Percentiles rank a stretch among this genome's conserved stretches.
Conservation (phyloP, 2,113 vertebrate genomes). For the Trogon melanurus region DNA sequence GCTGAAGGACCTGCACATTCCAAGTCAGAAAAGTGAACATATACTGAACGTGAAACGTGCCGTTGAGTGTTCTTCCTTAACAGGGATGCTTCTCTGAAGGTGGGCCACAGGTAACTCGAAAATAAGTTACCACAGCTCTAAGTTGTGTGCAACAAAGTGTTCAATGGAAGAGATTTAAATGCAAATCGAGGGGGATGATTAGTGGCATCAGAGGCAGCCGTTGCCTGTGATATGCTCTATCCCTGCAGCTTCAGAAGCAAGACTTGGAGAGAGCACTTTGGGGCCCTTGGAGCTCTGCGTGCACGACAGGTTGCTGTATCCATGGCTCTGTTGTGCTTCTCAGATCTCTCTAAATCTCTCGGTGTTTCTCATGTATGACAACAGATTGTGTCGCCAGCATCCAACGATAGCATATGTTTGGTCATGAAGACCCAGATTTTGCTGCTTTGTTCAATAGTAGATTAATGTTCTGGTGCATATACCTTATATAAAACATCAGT, state of each 20-base stretch:
- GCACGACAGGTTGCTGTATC: neutral
- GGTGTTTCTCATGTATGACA: neutral
- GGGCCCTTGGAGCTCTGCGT: neutral
- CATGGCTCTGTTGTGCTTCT: neutral
- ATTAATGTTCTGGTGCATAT: conserved; percentile 1
- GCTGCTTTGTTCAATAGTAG: neutral
- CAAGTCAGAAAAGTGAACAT: neutral
- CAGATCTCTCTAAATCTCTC: neutral
- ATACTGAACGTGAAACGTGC: neutral
- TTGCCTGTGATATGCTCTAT: neutral
- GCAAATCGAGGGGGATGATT: neutral
- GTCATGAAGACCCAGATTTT: neutral
- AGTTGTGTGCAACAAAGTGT: accelerated
- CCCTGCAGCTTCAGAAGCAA: neutral
- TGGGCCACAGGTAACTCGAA: neutral
- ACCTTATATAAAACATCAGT: neutral
- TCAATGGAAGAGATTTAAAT: neutral
- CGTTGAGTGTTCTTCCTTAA: neutral
- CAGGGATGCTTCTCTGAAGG: neutral
- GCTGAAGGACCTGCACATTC: neutral
- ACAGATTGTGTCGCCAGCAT: neutral
- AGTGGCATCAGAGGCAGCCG: accelerated
- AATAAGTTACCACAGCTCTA: neutral
- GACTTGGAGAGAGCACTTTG: neutral
- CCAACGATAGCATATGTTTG: neutral